Conservation (phyloP, 2,888 invertebrate genomes). For the Phyllotreta striolata region DNA sequence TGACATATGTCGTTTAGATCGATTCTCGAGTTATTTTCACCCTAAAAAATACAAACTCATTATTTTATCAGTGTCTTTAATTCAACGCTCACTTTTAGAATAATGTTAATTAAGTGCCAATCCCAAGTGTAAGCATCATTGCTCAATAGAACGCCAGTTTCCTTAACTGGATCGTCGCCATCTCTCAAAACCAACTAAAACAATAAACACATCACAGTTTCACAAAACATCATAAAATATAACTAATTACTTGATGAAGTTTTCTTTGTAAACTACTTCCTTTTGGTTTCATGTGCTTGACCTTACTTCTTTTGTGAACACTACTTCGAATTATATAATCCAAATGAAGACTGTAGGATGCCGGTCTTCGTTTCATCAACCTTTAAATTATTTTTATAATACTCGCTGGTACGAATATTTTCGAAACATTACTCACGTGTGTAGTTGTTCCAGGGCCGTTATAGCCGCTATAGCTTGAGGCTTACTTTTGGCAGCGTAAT, state of each 20-base stretch:
- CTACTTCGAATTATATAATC: conserved; percentile 74
- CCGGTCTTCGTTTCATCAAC: conserved; percentile 81
- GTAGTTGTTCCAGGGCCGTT: conserved; percentile 79
- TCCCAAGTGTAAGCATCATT: conserved; percentile 89
- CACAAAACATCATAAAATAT: not conserved
- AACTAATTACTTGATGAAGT: conserved; percentile 53
- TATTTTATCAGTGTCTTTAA: conserved; percentile 4
- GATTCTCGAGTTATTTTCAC: conserved; percentile 53
- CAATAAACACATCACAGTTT: conserved; percentile 25
- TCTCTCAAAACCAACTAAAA: conserved; percentile 57
- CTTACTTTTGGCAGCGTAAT: conserved; percentile 79
- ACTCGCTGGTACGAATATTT: conserved; percentile 2
- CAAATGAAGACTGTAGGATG: conserved; percentile 83
- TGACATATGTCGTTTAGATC: conserved; percentile 72
- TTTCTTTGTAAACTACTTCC: conserved; percentile 52
- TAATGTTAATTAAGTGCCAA: conserved; percentile 88
- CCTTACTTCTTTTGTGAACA: conserved; percentile 53
- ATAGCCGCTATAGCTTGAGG: conserved; percentile 86
- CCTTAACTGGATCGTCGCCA: conserved; percentile 72
- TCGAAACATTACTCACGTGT: conserved; percentile 61
- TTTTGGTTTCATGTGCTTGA: conserved; percentile 46
- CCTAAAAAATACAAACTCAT: conserved; percentile 35
- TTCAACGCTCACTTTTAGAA: conserved; percentile 71
- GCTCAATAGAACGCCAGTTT: conserved; percentile 80
- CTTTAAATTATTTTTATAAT: conserved; percentile 44